phyloP scores from a whole-genome alignment of 2,797 vertebrate species.

The Acropternis orthonyx region DNA sequence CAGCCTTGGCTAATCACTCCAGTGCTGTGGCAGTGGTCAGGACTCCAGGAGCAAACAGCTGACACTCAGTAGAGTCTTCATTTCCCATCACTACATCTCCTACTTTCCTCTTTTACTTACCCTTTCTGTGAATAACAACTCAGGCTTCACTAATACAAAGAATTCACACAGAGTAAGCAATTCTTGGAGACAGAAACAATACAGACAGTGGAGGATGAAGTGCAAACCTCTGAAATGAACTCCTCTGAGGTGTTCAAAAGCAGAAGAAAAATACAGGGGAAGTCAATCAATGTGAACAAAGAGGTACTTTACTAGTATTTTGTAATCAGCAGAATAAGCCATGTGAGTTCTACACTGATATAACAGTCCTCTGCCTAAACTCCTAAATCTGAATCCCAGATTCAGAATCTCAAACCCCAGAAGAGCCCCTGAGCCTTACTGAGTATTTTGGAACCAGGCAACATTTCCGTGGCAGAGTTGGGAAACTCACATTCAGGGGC shows the following conservation, averaged over 20 bases:
- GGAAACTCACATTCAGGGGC: not conserved
- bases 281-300: not conserved
- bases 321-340: not conserved
- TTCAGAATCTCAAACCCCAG: not conserved
- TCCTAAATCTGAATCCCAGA: not conserved
- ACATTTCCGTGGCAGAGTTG: not conserved
- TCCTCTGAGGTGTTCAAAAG: not conserved
- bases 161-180: not conserved
- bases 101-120: not conserved
- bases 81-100: not conserved
- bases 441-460: not conserved
- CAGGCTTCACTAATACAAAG: not conserved
- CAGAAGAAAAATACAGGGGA: not conserved
- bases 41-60: not conserved
- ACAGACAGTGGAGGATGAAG: not conserved
- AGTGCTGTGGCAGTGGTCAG: not conserved
- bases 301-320: not conserved
- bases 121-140: not conserved
- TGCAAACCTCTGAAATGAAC: not conserved
- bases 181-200: not conserved
- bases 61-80: not conserved
- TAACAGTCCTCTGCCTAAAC: not conserved
- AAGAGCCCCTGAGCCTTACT: not conserved
- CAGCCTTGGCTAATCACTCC: not conserved
- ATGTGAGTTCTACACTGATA: not conserved